These are phyloP conservation scores for Ranitomeya variabilis DNA, from an alignment of 2,113 vertebrate species.

Conservation along the genomic window DNA sequence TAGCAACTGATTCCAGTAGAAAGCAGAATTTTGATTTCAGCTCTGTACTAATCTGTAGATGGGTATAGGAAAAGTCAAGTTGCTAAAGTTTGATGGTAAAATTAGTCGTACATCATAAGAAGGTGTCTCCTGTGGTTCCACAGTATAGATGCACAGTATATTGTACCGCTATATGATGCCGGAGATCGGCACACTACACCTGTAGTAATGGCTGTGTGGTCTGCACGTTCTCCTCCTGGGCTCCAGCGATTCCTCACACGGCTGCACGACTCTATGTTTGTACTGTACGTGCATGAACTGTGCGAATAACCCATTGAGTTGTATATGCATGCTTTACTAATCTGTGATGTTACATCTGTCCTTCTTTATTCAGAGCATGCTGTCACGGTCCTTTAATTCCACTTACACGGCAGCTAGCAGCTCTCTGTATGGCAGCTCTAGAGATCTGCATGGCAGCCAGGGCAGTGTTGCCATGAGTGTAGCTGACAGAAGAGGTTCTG, in stretches of 20 bases:
- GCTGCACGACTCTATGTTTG: slow-evolving; percentile 48
- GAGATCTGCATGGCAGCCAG: slow-evolving; percentile 94
- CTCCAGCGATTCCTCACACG: slow-evolving; percentile 56
- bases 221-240: slow-evolving; percentile 60
- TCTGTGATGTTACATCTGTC: slow-evolving; percentile 82
- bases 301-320: slow-evolving; percentile 71
- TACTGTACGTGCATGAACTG: slow-evolving; percentile 69
- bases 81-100: too few species aligned
- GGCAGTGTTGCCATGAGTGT: slow-evolving; percentile 89
- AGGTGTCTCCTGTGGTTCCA: neutral
- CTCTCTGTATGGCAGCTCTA: slow-evolving; percentile 92
- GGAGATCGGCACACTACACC: neutral
- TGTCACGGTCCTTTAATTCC: slow-evolving; percentile 98
- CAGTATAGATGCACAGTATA: too few species aligned
- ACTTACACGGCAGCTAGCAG: slow-evolving; percentile 87
- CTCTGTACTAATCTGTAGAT: neutral
- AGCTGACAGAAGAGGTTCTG: slow-evolving; percentile 87
- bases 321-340: slow-evolving; percentile 79
- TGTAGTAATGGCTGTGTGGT: neutral
- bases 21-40: neutral
- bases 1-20: neutral
- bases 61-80: neutral
- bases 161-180: neutral
- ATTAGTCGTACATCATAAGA: too few species aligned
- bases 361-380: slow-evolving; percentile 89